Conservation (phyloP, 1,140 invertebrate species). For the Atta cephalotes region DNA sequence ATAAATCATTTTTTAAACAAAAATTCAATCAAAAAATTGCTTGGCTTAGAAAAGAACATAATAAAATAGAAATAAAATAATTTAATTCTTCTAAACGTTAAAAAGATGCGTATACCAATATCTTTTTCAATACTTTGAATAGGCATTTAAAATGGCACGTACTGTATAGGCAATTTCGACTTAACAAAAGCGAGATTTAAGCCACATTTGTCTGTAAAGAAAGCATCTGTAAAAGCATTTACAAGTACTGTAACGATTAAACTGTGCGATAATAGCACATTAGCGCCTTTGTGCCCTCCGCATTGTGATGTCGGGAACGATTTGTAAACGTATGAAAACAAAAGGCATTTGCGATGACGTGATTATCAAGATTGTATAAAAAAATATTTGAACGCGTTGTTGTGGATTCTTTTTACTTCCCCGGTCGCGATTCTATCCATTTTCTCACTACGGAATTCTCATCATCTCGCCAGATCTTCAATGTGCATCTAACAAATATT, state of each 20-base stretch:
- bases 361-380: slow-evolving; percentile 66
- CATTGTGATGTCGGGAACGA: not conserved
- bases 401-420: slow-evolving; percentile 55
- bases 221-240: slow-evolving; percentile 7
- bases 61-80: not conserved
- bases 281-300: not conserved
- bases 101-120: not conserved
- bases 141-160: not conserved
- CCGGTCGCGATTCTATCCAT: not conserved
- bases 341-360: not conserved
- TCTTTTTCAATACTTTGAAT: not conserved
- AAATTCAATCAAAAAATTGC: not conserved
- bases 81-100: not conserved
- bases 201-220: not conserved
- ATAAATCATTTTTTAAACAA: too few species aligned
- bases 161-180: not conserved
- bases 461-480: slow-evolving; percentile 49
- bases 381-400: slow-evolving; percentile 37
- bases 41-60: not conserved
- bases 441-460: not conserved
- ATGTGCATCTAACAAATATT: slow-evolving; percentile 51
- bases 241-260: slow-evolving; percentile 10
- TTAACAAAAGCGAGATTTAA: not conserved
- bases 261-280: not conserved
- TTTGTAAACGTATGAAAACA: slow-evolving; percentile 15